phyloP scores from a whole-genome alignment of 2,113 vertebrate genomes.

The Onychostruthus taczanowskii region DNA sequence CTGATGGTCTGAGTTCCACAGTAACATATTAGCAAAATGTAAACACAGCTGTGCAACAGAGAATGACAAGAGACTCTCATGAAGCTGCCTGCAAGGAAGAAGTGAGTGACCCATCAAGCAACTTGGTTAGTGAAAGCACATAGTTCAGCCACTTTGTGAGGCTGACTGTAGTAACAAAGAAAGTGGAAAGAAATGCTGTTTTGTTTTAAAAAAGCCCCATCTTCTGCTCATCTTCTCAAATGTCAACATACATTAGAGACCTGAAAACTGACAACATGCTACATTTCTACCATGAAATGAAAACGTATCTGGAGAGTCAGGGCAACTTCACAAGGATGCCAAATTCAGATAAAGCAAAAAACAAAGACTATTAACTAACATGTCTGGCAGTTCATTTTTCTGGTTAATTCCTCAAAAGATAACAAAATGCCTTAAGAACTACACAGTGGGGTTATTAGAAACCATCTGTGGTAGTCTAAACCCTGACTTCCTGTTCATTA shows the following conservation, averaged over 20 bases:
- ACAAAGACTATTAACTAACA: not conserved
- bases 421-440: not conserved
- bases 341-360: not conserved
- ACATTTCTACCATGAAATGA: not conserved
- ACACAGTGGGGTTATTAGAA: not conserved
- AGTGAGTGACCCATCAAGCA: slow-evolving; percentile 8
- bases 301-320: not conserved
- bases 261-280: not conserved
- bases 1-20: not conserved
- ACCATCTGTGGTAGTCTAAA: not conserved
- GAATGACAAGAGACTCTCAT: not conserved
- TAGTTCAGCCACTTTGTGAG: not conserved
- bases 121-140: slow-evolving; percentile 43
- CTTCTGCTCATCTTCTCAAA: not conserved
- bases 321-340: not conserved
- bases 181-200: not conserved
- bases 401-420: not conserved
- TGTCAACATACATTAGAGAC: not conserved
- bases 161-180: not conserved
- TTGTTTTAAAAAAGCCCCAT: not conserved
- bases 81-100: slow-evolving; percentile 36
- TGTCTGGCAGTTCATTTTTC: not conserved
- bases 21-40: not conserved
- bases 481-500: not conserved
- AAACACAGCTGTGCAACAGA: slow-evolving; percentile 1